A percentile compares a stretch with the other conserved stretches of the same genome.
Evolutionary conservation across 2,113 vertebrate genomes (phyloP).

Genomic region (Siniperca knerii): DNA sequence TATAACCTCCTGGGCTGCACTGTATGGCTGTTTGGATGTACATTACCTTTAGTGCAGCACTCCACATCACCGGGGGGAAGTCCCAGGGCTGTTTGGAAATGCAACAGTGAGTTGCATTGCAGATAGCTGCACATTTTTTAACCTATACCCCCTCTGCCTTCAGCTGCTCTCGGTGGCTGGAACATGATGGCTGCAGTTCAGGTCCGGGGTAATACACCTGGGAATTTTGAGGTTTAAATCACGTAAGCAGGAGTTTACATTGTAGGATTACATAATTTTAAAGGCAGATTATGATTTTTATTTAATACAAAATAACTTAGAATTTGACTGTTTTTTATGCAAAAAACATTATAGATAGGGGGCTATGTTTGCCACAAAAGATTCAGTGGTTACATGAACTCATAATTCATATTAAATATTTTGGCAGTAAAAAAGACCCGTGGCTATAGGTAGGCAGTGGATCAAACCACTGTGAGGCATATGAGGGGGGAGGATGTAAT

Average conservation of each 20-base stretch:
- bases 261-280: too few species aligned
- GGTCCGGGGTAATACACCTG: neutral
- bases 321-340: neutral
- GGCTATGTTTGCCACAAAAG: too few species aligned
- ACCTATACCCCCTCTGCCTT: neutral
- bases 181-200: neutral
- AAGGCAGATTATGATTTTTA: neutral
- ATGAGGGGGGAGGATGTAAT: too few species aligned
- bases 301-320: neutral
- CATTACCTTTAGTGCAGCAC: slow-evolving; percentile 50
- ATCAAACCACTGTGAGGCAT: too few species aligned
- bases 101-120: slow-evolving; percentile 23
- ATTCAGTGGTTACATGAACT: too few species aligned
- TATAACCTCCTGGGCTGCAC: slow-evolving; percentile 16
- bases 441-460: too few species aligned
- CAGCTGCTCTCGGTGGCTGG: neutral
- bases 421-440: too few species aligned
- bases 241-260: neutral
- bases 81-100: slow-evolving; percentile 49
- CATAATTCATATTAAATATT: too few species aligned
- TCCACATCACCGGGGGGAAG: slow-evolving; percentile 11
- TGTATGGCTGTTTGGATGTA: neutral
- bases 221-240: neutral
- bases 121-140: slow-evolving; percentile 18
- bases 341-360: neutral